Conservation (phyloP, 2,113 vertebrate species). For the Muntiacus muntjak region DNA sequence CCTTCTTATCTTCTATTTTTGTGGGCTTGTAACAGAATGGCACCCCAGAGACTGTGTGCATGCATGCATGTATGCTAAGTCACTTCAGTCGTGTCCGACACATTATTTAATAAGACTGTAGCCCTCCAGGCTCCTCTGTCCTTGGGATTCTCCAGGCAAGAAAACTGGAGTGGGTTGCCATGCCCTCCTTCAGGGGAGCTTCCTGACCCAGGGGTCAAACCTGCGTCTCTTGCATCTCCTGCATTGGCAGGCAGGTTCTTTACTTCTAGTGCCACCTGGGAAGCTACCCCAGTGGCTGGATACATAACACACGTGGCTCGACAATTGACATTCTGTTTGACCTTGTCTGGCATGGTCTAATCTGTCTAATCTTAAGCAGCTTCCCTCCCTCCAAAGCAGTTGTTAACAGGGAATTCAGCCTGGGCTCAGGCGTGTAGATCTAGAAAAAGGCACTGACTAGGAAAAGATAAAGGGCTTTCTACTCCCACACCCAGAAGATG, state of each 20-base stretch:
- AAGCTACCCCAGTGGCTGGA: neutral
- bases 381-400: neutral
- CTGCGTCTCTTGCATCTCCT: neutral
- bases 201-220: neutral
- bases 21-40: neutral
- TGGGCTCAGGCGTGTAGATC: neutral
- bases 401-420: neutral
- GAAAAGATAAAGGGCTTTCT: neutral
- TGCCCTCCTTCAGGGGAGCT: neutral
- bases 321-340: rapidly evolving
- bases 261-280: neutral
- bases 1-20: neutral
- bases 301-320: neutral
- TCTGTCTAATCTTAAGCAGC: neutral
- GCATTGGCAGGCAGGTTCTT: neutral
- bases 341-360: neutral
- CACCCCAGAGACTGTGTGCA: rapidly evolving
- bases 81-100: neutral
- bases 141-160: neutral
- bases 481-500: neutral
- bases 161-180: neutral
- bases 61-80: neutral
- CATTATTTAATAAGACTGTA: neutral
- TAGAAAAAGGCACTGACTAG: neutral
- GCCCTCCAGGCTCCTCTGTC: neutral